Conservation (phyloP, 2,113 vertebrate genomes). For the Pleuronectes platessa region DNA sequence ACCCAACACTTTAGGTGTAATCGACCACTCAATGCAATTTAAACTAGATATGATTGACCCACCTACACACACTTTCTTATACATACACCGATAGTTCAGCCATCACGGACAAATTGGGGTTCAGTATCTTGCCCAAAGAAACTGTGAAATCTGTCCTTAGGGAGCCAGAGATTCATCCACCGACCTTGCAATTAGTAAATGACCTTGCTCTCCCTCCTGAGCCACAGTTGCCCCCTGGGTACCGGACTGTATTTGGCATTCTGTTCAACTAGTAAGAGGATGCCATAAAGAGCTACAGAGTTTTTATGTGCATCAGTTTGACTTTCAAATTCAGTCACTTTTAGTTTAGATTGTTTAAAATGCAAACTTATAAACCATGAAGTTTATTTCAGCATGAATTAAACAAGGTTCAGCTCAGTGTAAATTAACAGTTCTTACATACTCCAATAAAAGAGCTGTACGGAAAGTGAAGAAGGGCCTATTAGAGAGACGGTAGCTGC, state of each 20-base stretch:
- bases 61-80: background rate
- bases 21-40: background rate
- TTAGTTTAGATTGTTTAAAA: background rate
- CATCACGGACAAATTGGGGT: background rate
- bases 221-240: background rate
- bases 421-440: background rate
- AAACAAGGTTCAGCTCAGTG: background rate
- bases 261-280: background rate
- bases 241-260: too few relatives aligned
- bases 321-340: background rate
- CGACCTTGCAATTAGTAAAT: too few relatives aligned
- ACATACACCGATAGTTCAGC: background rate
- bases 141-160: background rate
- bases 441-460: background rate
- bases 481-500: background rate
- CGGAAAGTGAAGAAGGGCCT: background rate
- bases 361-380: background rate
- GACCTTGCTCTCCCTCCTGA: background rate
- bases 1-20: too few relatives aligned
- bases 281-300: background rate
- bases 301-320: background rate
- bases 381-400: background rate
- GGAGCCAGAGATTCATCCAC: background rate
- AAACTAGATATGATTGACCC: too few relatives aligned
- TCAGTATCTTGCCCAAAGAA: background rate